Conservation (phyloP, 1,140 invertebrate genomes). For the Sminthurides bifidus region DNA sequence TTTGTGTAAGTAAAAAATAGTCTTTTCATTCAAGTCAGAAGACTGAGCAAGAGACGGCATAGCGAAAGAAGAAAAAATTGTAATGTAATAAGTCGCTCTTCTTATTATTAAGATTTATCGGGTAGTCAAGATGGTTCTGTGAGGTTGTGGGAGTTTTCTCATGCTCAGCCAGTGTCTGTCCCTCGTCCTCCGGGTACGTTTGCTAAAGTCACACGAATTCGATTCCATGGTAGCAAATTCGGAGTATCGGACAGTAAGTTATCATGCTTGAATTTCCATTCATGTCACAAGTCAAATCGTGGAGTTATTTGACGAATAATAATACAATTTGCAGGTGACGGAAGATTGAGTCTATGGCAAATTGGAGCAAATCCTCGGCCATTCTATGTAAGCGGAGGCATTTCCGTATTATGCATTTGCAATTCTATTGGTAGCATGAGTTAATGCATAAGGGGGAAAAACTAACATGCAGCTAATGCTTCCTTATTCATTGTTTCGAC, state of each 20-base stretch:
- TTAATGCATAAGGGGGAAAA: too few relatives aligned
- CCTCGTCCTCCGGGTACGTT: slow-evolving; percentile 78
- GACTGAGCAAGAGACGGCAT: too few relatives aligned
- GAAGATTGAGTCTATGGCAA: slow-evolving; percentile 78
- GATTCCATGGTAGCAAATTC: slow-evolving; percentile 98
- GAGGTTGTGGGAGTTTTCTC: slow-evolving; percentile 95
- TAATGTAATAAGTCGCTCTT: neutral
- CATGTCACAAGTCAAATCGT: too few relatives aligned
- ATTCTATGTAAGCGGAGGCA: slow-evolving; percentile 73
- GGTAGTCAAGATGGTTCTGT: slow-evolving; percentile 96
- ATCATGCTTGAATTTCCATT: slow-evolving; percentile 29
- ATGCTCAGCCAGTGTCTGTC: slow-evolving; percentile 73
- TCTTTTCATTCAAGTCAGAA: neutral
- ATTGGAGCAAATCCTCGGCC: slow-evolving; percentile 73
- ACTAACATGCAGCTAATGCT: too few relatives aligned
- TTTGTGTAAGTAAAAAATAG: slow-evolving; percentile 65
- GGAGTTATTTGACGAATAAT: neutral
- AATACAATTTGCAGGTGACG: slow-evolving; percentile 46
- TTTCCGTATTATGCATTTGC: neutral
- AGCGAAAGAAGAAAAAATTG: too few relatives aligned
- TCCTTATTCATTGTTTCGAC: slow-evolving; percentile 36
- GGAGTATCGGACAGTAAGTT: slow-evolving; percentile 70
- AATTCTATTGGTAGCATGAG: neutral
- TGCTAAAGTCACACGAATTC: slow-evolving; percentile 90
- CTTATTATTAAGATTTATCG: slow-evolving; percentile 60